A percentile compares a stretch with the other conserved stretches of the same genome.
Conservation (phyloP, 2,888 invertebrate species). For the Rhagonycha fulva region DNA sequence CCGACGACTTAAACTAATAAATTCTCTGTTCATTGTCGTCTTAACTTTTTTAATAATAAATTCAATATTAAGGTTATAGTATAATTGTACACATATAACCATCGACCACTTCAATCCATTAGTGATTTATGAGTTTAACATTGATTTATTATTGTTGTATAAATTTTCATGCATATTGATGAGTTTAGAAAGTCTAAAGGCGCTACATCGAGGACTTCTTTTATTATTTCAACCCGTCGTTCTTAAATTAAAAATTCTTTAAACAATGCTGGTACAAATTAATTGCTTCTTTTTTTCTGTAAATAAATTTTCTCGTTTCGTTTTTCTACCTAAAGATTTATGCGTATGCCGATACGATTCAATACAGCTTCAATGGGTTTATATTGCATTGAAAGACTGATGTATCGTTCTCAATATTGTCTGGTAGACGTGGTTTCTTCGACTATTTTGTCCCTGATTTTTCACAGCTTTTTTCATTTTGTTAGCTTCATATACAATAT, state of each 20-base stretch:
- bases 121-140: background rate
- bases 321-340: slow-evolving; percentile 20
- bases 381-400: slow-evolving; percentile 33
- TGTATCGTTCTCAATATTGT: slow-evolving; percentile 33
- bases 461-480: background rate
- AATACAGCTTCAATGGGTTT: slow-evolving; percentile 26
- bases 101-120: background rate
- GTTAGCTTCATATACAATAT: background rate
- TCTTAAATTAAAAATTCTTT: background rate
- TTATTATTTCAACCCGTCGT: background rate
- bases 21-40: slow-evolving; percentile 14
- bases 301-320: slow-evolving; percentile 24
- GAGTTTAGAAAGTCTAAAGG: background rate
- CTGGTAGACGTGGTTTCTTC: slow-evolving; percentile 12
- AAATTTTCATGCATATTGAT: background rate
- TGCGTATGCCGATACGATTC: slow-evolving; percentile 20
- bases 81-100: background rate
- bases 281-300: slow-evolving; percentile 4
- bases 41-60: slow-evolving; percentile 16
- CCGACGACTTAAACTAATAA: slow-evolving; percentile 11
- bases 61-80: background rate
- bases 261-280: background rate
- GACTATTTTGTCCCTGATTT: slow-evolving; percentile 4
- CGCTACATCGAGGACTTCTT: background rate
- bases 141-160: background rate